Base-by-base conservation (phyloP, 2,888 invertebrate genomes). In the Athetis lepigone region DNA sequence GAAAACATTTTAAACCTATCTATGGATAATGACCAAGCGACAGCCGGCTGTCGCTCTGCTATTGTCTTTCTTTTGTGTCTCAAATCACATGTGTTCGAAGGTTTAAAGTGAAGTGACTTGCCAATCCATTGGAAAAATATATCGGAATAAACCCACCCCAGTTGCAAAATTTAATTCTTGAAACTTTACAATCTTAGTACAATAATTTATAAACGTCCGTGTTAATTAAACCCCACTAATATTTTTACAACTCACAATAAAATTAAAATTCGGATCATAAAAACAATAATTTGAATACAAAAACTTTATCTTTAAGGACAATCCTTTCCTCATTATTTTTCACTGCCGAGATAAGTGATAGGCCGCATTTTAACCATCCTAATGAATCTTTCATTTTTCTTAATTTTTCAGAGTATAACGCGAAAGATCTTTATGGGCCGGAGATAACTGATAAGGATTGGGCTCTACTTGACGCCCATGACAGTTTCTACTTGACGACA, bases 401-500 rank as follows among this genome's bases (percentile, higher is more conserved):
- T 40, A 37, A 56, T 46, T 54, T 82, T 81, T 52, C 69, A 93
- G 93, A 87, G 63, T 90, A 86, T 61, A 81, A 91, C 33, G 84
- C 83, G 0, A 85, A 91, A 56, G 93, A 94, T 19, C 79, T 95
- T 1, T 90, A 92, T 59, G 94, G 93, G 60, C 97, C 81, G 0
- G 82, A 95, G 70, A 95, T 96, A 81, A 93, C 95, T 47, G 87
- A 93, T 7, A 88, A 90, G 60, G 96, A 96, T 85, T 95, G 95
- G 0, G 93, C 95, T 0, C 88, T 96, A 0, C 85, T 97, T 73
- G 96, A 97, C 69, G 91, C 96, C 63, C 96, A 97, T 62, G 97
- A 97, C 83, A 96, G 96, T 59, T 97, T 97, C 82, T 97, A 97
- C 81, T 90, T 96, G 16, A 97, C 96, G 0, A 97, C 97, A 0